Evolutionary conservation across 2,113 vertebrate species (phyloP), one percentile per base, ranked within the genome.

Genomic region (Falco punctatus): DNA sequence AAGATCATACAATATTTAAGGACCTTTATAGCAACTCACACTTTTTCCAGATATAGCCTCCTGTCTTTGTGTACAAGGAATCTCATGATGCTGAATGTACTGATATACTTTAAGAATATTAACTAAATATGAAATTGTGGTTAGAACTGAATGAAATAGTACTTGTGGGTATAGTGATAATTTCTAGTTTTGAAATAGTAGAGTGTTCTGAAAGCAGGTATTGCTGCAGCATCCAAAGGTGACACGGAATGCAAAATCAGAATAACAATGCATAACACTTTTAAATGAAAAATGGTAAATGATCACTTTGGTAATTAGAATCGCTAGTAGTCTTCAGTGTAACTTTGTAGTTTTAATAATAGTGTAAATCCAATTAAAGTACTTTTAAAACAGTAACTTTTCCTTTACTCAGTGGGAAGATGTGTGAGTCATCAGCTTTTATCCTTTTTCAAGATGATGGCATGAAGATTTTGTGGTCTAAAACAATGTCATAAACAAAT

Each of bases 241-340:
- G 51, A 74, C 51, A 64, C 20, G 66, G 35, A 64, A 35, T 48
- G 51, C 28, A 59, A 27, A 65, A 86, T 38, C 1, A 4, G 38
- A 75, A 13, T 26, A 91, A n/a, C 12, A 46, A 7, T 0, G 0
- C 5, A 1, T 32, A 26, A 24, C 13, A 42, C 14, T 15, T 28
- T 10, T 24, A 62, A 87, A 78, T 54, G 57, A 28, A 74, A 73
- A 62, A 28, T 30, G 4, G 3, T 81, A 23, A 78, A 66, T 81
- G 19, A 26, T 52, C 0, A 16, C 35, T 87, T 94, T 66, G 61
- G 7, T 86, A 15, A 13, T 83, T 77, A 13, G 30, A 75, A 38
- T 52, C 42, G 10, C 48, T 91, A 23, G 9, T 46, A 51, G 65
- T 67, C n/a, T 85, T 87, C 20, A 72, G 10, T 51, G 22, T 64